A percentile compares a stretch with the other conserved stretches of the same genome.
Evolutionary conservation across 2,797 vertebrate species (phyloP).

Genomic region (Labeo calbasu): DNA sequence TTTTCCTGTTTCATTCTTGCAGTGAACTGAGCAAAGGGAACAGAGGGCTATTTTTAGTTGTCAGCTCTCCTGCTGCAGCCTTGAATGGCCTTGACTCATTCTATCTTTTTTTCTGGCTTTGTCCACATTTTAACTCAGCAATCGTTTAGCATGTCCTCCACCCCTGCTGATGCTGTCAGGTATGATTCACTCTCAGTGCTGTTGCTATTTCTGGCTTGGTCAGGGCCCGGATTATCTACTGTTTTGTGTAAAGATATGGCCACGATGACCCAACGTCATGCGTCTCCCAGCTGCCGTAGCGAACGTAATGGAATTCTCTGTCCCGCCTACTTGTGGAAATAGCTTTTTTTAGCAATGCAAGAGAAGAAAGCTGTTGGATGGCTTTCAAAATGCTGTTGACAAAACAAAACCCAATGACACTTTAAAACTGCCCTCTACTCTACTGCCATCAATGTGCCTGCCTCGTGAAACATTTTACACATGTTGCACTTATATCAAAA

Average conservation of each 20-base stretch:
- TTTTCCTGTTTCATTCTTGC: background rate
- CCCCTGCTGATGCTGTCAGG: constrained; percentile 42
- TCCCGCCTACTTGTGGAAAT: constrained; percentile 41
- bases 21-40: constrained; percentile 4
- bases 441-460: constrained; percentile 29
- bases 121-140: constrained; percentile 64
- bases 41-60: constrained; percentile 71
- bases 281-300: constrained; percentile 47
- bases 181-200: constrained; percentile 38
- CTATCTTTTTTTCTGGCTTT: constrained; percentile 66
- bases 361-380: constrained; percentile 47
- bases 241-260: constrained; percentile 55
- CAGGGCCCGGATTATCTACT: constrained; percentile 65
- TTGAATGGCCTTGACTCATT: constrained; percentile 76
- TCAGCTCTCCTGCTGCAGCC: constrained; percentile 61
- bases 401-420: constrained; percentile 52
- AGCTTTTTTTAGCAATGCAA: constrained; percentile 60
- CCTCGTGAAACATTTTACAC: constrained; percentile 34
- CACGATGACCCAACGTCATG: constrained; percentile 24
- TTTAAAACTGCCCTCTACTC: constrained; percentile 12
- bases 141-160: constrained; percentile 53
- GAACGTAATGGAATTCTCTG: constrained; percentile 52
- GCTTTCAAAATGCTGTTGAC: constrained; percentile 51
- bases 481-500: constrained; percentile 34
- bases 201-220: constrained; percentile 69